Percentiles rank a stretch among this genome's conserved stretches.
phyloP scores from a whole-genome alignment of 92 coral and sea anemone species.

The Phenganax stokvisi region DNA sequence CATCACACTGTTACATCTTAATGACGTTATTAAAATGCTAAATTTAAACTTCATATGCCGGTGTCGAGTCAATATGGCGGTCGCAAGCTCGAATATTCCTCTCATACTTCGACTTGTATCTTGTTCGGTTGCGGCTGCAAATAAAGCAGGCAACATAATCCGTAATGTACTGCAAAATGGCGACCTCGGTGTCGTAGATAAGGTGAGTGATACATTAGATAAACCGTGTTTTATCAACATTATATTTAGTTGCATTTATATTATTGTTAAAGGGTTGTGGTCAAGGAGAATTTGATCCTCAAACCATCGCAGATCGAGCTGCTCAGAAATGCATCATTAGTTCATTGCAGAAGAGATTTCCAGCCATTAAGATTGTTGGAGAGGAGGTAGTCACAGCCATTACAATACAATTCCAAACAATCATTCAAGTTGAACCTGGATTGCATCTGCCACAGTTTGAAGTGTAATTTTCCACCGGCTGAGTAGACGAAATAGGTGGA shows the following conservation, averaged over 20 bases:
- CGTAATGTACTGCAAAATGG: constrained; percentile 80
- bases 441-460: not conserved
- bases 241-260: not conserved
- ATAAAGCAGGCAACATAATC: constrained; percentile 82
- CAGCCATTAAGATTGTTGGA: constrained; percentile 74
- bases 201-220: constrained; percentile 46
- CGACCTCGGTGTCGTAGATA: constrained; percentile 81
- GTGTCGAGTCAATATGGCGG: constrained; percentile 23
- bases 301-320: constrained; percentile 93
- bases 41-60: not conserved
- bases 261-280: constrained; percentile 47
- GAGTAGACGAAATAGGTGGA: no score
- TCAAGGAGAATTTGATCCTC: constrained; percentile 76
- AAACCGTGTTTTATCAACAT: not conserved
- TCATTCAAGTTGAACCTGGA: not conserved
- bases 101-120: constrained; percentile 76
- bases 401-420: not conserved
- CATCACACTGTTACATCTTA: not conserved
- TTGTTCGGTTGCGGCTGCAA: constrained; percentile 85
- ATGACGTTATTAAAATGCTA: not conserved
- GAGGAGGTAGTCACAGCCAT: constrained; percentile 55
- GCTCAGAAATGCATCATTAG: constrained; percentile 93
- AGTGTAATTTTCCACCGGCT: not conserved
- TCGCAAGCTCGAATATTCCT: constrained; percentile 43
- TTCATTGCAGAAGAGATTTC: constrained; percentile 67